These are phyloP conservation scores for Agelastica alni DNA, from an alignment of 2,888 invertebrate species.

Conservation along the genomic window DNA sequence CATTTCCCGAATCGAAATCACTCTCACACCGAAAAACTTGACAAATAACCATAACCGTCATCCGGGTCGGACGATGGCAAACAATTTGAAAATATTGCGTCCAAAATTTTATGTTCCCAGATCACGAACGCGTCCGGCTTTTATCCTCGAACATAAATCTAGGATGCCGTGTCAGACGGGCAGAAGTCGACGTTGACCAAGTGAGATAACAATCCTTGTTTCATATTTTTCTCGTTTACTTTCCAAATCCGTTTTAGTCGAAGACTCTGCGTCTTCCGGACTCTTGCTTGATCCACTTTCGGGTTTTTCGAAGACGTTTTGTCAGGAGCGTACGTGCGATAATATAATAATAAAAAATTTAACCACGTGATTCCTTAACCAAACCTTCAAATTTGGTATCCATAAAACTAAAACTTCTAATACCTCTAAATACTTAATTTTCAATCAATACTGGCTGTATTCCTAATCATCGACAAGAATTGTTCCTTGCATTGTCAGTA, in stretches of 20 bases:
- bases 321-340: too few species aligned
- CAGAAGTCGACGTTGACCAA: constrained; percentile 41
- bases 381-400: too few species aligned
- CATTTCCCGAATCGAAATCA: too few species aligned
- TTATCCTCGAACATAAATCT: constrained; percentile 49
- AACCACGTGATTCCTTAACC: too few species aligned
- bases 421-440: too few species aligned
- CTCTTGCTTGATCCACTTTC: constrained; percentile 20
- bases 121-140: constrained; percentile 48
- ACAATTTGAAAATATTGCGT: constrained; percentile 26
- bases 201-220: constrained; percentile 48
- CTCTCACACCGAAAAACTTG: too few species aligned
- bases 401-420: too few species aligned
- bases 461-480: too few species aligned
- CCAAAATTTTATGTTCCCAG: constrained; percentile 42
- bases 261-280: constrained; percentile 13
- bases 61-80: constrained; percentile 15
- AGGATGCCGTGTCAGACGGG: constrained; percentile 49
- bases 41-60: constrained; percentile 21
- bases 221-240: constrained; percentile 44
- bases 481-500: too few species aligned
- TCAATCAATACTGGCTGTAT: too few species aligned
- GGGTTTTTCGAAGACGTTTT: too few species aligned
- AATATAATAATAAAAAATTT: too few species aligned
- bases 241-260: constrained; percentile 19